Evolutionary conservation across 2,797 vertebrate genomes (phyloP).

Genomic region (Thalassophryne amazonica): DNA sequence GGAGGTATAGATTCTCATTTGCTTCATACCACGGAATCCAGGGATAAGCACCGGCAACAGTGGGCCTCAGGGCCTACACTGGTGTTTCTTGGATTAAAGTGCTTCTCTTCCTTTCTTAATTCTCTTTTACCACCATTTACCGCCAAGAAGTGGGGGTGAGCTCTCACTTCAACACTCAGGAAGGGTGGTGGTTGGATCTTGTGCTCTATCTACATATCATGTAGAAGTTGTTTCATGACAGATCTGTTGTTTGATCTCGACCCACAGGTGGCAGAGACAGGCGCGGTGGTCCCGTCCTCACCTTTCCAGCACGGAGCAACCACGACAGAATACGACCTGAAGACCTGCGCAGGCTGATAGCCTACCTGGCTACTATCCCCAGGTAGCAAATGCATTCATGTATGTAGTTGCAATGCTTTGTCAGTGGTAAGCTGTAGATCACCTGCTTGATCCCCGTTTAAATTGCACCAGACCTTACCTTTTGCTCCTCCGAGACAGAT

Average conservation of each 20-base stretch:
- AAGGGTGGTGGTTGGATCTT: too few species aligned
- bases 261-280: conserved; percentile 92
- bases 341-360: conserved; percentile 92
- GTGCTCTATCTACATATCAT: too few species aligned
- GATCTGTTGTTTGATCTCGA: background rate
- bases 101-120: too few species aligned
- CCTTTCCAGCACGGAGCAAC: conserved; percentile 95
- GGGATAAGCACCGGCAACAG: too few species aligned
- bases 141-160: too few species aligned
- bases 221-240: background rate
- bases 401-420: background rate
- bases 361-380: conserved; percentile 93
- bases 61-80: too few species aligned
- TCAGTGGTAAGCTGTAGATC: background rate
- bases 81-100: too few species aligned
- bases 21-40: too few species aligned
- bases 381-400: conserved; percentile 72
- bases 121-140: too few species aligned
- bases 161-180: too few species aligned
- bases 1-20: too few species aligned
- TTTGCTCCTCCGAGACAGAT: background rate
- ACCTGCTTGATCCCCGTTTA: conserved; percentile 11
- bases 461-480: conserved; percentile 33
- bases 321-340: conserved; percentile 98
- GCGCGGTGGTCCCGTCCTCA: conserved; percentile 93